Base-by-base conservation (phyloP, 2,113 vertebrate species). In the Cheirogaleus medius region DNA sequence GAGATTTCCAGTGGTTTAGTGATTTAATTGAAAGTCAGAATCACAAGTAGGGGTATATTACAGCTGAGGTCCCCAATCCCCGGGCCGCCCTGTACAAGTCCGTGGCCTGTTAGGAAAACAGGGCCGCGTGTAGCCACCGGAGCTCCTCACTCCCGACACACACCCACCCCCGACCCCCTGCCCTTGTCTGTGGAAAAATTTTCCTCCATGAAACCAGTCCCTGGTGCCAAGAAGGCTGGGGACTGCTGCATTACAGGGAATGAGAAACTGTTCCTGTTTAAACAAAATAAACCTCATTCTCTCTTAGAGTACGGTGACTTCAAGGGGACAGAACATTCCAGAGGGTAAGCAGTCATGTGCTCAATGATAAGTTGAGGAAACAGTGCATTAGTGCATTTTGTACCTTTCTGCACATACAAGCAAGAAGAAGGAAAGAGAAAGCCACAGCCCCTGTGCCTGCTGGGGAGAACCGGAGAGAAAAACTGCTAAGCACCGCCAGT, bases 1-100 rank as follows among this genome's bases (percentile, higher is more conserved):
- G 83, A 95, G 23, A 64, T 47, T 80, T 89, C 78, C 20, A 63
- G 12, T 87, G 37, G n/a, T 49, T 90, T 94, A 90, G 32, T 98
- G 52, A 94, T 71, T 81, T 90, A 60, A 94, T 4, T 69, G 34
- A 83, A 84, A 94, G 37, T 60, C 58, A 95, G 6, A 77, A 86
- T 68, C 23, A 74, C 32, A 93, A 90, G 66, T 49, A 92, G 44
- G n/a, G 83, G 64, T 52, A 54, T 17, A 54, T 54, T 54, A 54
- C 17, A 54, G 11, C 34, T 56, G 20, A 20, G 7, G 54, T 56
- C 20, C 54, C 54, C 54, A 56, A 21, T 21, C 20, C 54, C 54
- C 20, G 54, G 54, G 54, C 52, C 17, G 5, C 52, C 52, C 52
- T 18, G 52, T 54, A 54, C 52, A 18, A 54, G 52, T 54, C 52